Evolutionary conservation across 2,113 vertebrate genomes (phyloP), one percentile per base, ranked within the genome.

Genomic region (Chaenogobius annularis): DNA sequence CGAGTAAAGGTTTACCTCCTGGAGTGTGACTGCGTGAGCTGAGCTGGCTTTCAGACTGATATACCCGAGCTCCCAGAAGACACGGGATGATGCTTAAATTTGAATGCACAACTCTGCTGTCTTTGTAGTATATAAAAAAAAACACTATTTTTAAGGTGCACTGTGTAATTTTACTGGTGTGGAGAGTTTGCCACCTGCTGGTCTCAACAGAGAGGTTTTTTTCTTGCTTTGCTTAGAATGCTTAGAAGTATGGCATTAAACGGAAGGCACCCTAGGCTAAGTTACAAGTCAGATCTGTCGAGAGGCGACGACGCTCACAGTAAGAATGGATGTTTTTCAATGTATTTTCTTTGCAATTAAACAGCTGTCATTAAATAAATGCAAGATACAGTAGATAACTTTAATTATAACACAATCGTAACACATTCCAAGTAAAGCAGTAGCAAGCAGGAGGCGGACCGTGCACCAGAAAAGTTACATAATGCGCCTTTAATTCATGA

Each of bases 1-100:
- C 8, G 46, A 78, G 46, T 73, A 62, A 43, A 83, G 83, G 75
- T 90, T 92, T 79, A 87, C 83, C 88, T 79, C 89, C 84, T 83
- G 80, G 65, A 69, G 70, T 84, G 84, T 78, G 83, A 85, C 74
- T 31, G 31, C 69, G 71, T 31, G 75, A 46, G 40, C 40, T 43
- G 20, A 66, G 64, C 20, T 11, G 55, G 46, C 68, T 54, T 58
- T 66, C 63, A 31, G n/a, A 43, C 17, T 46, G 44, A 10, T 70
- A 68, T 46, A 26, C 63, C 37, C 63, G 9, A 68, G 17, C 70
- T 75, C 74, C 56, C 62, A 8, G 47, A n/a, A 52, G 19, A 64
- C 48, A 71, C 43, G 5, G 68, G 47, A 62, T 12, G 19, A 69
- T 40, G 61, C 17, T 37, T 63, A n/a, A 17, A 37, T 63, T 11